Evolutionary conservation across 2,113 vertebrate genomes (phyloP), one percentile per base, ranked within the genome.

Genomic region (Rafetus swinhoei): DNA sequence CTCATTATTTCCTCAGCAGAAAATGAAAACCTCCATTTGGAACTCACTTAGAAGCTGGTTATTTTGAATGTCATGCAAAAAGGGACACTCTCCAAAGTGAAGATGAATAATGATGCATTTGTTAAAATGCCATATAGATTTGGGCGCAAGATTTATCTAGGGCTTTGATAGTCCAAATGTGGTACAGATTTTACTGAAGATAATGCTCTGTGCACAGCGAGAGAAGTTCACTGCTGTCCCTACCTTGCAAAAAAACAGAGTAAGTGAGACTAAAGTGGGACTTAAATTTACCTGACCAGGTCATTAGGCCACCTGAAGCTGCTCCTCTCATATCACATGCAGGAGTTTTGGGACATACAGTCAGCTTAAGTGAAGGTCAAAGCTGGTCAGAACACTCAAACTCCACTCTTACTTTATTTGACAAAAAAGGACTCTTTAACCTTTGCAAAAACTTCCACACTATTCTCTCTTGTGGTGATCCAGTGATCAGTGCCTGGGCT

Each of bases 11-110:
- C 87, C 93, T 94, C 95, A 52, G 91, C 90, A 97, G 90, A 95
- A 97, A 97, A 96, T 95, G 93, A 97, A 97, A 97, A 96, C 93
- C 96, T 94, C 94, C 90, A 96, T 97, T 94, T 96, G 95, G 94
- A 97, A 92, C 91, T 96, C 94, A 93, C 94, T 97, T 96, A 95
- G 95, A 96, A 97, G 94, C 95, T 95, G 88, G 93, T 96, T 97
- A 93, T 96, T 96, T 95, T 92, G 90, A 88, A 91, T 94, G 95
- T 96, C 97, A 83, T 95, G 94, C 53, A 85, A 94, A 93, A 87
- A 95, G 93, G 88, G 93, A 93, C 94, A 93, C 52, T 79, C 90
- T 16, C 90, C 97, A 96, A 97, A 96, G 94, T 95, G 94, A 93
- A 95, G 94, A 97, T 93, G 96, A 95, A 81, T 93, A 95, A 97